A percentile compares a stretch with the other conserved stretches of the same genome.
phyloP scores from a whole-genome alignment of 2,113 vertebrate species.

The Pongo abelii region DNA sequence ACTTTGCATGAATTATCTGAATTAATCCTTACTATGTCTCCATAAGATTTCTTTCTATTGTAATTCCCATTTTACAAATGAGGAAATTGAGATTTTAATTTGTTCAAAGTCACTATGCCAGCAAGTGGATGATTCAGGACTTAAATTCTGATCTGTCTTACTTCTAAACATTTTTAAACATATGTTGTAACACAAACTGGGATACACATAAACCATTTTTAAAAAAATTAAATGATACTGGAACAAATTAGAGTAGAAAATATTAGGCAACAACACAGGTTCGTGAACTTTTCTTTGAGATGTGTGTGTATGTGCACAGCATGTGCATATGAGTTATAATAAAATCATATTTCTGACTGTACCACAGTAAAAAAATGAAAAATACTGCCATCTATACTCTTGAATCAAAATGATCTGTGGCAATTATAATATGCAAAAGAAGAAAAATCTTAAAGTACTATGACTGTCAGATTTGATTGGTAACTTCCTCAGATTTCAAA shows the following conservation, averaged over 20 bases:
- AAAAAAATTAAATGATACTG: neutral
- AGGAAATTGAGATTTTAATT: constrained; percentile 39
- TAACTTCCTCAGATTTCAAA: constrained; percentile 4
- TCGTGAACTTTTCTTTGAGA: neutral
- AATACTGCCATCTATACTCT: neutral
- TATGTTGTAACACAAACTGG: neutral
- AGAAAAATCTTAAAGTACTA: constrained; percentile 18
- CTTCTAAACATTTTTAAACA: constrained; percentile 22
- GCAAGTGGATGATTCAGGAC: neutral
- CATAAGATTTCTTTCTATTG: neutral
- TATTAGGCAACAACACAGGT: neutral
- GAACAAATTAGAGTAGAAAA: neutral
- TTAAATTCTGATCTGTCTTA: constrained; percentile 26
- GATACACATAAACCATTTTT: neutral
- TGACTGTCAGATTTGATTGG: neutral
- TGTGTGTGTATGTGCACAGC: neutral
- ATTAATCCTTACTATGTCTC: neutral
- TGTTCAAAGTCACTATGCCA: constrained; percentile 13
- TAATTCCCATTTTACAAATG: neutral
- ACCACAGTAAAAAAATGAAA: neutral
- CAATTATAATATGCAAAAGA: constrained; percentile 15
- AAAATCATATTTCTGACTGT: neutral
- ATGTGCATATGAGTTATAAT: constrained; percentile 24
- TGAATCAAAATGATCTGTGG: constrained; percentile 30
- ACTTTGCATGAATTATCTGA: constrained; percentile 42